These are phyloP conservation scores for Antedon bifida DNA, from an alignment of 35 echinoderm and acorn worm genomes.

Conservation along the genomic window DNA sequence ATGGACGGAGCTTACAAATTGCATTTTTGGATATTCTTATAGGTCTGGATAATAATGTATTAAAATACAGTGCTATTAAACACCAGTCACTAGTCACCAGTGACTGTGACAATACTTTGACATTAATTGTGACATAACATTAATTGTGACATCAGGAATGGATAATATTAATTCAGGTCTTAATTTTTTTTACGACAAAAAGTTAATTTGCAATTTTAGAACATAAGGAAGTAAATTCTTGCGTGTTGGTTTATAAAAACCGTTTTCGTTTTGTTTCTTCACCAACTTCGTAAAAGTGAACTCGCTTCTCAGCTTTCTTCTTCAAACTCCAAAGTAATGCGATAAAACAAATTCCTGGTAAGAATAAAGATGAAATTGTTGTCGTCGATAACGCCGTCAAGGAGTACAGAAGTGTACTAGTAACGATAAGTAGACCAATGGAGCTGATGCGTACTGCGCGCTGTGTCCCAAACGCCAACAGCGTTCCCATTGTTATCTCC, in stretches of 20 bases:
- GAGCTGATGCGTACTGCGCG: slow-evolving; percentile 18
- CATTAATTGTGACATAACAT: no score
- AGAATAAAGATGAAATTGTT: not conserved
- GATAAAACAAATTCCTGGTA: not conserved
- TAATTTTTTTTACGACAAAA: no score
- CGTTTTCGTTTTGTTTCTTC: not conserved
- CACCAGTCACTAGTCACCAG: no score
- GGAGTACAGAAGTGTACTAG: slow-evolving; percentile 20
- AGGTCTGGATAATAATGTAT: no score
- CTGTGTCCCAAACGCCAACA: slow-evolving; percentile 58
- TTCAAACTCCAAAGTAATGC: not conserved
- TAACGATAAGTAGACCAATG: slow-evolving; percentile 30
- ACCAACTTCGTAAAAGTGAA: not conserved
- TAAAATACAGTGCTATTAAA: no score
- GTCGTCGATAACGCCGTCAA: slow-evolving; percentile 6
- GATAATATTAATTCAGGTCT: no score
- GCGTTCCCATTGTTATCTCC: slow-evolving; percentile 32
- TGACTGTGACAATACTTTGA: no score
- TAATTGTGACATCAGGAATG: no score
- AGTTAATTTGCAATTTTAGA: no score
- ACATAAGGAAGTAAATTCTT: no score
- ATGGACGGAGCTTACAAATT: no score
- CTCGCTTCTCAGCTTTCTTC: not conserved
- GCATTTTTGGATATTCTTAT: no score
- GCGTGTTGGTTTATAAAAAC: not conserved